phyloP scores from a whole-genome alignment of 2,113 vertebrate genomes.

The Corynorhinus townsendii region DNA sequence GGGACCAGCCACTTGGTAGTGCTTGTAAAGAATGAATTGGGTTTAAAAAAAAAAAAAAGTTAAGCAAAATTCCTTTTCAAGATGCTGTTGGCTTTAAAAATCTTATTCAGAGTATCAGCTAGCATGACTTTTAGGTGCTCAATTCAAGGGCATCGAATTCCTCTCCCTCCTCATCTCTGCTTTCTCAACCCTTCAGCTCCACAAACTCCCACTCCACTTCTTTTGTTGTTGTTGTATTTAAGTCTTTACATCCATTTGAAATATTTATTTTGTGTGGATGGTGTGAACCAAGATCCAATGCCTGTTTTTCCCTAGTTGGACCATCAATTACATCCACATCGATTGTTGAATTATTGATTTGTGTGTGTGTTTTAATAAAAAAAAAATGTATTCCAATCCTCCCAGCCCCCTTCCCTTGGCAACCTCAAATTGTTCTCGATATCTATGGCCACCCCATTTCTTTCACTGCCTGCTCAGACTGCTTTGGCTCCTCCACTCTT shows the following conservation, averaged over 20 bases:
- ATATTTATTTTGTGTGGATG: not conserved
- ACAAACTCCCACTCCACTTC: not conserved
- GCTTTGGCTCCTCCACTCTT: not conserved
- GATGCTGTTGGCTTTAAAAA: not conserved
- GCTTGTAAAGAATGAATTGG: conserved; percentile 40
- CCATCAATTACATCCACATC: not conserved
- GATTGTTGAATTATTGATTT: not conserved
- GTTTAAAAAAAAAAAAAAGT: not conserved
- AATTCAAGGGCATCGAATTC: not conserved
- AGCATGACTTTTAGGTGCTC: not conserved
- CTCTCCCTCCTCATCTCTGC: not conserved
- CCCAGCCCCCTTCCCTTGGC: not conserved
- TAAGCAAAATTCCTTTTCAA: conserved; percentile 42
- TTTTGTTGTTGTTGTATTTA: not conserved
- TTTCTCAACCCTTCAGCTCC: not conserved
- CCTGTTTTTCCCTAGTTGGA: not conserved
- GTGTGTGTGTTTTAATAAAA: not conserved
- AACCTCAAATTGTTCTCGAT: not conserved
- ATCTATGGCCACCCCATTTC: not conserved
- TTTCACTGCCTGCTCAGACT: not conserved
- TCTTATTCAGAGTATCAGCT: not conserved
- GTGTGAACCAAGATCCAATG: not conserved
- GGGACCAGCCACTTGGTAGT: not conserved
- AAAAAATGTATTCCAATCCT: not conserved
- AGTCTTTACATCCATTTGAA: not conserved